Conservation (phyloP, 2,888 invertebrate genomes). For the Heteromyza rotundicornis region DNA sequence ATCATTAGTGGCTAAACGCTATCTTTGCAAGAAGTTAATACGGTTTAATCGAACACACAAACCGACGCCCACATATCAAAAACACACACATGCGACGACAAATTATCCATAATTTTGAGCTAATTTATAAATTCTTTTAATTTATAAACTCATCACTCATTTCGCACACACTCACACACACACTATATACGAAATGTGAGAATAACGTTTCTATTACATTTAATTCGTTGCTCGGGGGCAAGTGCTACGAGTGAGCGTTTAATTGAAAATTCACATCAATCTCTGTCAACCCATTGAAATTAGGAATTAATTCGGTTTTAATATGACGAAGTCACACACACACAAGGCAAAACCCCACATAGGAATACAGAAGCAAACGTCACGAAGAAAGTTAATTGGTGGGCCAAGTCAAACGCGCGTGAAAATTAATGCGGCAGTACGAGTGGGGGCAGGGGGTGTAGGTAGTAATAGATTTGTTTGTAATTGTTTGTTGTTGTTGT, state of each 20-base stretch:
- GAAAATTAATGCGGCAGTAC: too few species aligned
- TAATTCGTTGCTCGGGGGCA: neutral
- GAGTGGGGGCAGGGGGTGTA: too few species aligned
- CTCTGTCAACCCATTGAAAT: slow-evolving; percentile 40
- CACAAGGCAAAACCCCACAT: neutral
- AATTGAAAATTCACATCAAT: slow-evolving; percentile 40
- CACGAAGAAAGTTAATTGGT: slow-evolving; percentile 9
- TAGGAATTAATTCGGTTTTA: slow-evolving; percentile 39
- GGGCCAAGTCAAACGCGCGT: slow-evolving; percentile 7
- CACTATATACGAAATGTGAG: neutral
- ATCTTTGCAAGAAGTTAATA: too few species aligned
- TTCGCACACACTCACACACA: too few species aligned
- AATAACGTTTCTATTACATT: neutral
- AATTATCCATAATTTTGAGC: slow-evolving; percentile 20
- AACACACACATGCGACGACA: slow-evolving; percentile 2
- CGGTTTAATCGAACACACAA: too few species aligned
- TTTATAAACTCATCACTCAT: slow-evolving; percentile 25
- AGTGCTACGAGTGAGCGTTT: slow-evolving; percentile 16
- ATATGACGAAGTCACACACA: slow-evolving; percentile 29
- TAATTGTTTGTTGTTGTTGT: neutral
- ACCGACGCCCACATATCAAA: neutral
- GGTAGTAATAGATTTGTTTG: too few species aligned
- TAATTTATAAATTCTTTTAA: slow-evolving; percentile 21
- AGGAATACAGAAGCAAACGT: neutral
- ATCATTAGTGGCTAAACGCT: too few species aligned